Evolutionary conservation across 2,888 invertebrate species (phyloP), one percentile per base, ranked within the genome.

Genomic region (Clistopyga incitator): DNA sequence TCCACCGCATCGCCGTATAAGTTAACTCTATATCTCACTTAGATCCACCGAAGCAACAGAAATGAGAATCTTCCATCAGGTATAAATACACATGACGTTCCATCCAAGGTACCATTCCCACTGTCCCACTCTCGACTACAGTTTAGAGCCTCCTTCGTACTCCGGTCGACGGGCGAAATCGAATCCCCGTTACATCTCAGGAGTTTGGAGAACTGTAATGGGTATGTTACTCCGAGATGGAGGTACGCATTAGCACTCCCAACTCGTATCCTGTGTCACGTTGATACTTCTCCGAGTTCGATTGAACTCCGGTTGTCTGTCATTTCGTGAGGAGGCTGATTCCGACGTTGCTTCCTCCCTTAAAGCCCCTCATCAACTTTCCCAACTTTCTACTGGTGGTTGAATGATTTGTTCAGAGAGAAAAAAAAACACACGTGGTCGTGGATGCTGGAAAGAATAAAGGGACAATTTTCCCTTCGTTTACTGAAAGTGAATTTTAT

Each of bases 1-100:
- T 38, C 34, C 54, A 71, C 8, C 45, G 20, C 42, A 59, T 3
- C 29, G 29, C 45, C 65, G 38, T 45, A 20, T 54, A 42, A 42
- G 67, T 67, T 78, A 82, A 78, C 67, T 64, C 23, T 82, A 78
- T 67, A 61, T 75, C 23, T 72, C 34, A 25, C 68, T 20, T 20
- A 18, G 70, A 56, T 61, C 25, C 59, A 47, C 42, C 20, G 38
- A 38, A 65, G 15, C 65, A 64, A 23, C 65, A 45, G 54, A 71
- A 64, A 67, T 34, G 67, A 29, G 67, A 78, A 78, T 70, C 67
- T 59, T 52, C 61, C 74, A 78, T 50, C 61, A 56, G 74, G 50
- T 18, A 61, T 64, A 47, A 50, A 64, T 54, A 74, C 54, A 54
- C 20, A 38, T 29, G 70, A 78, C 68, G 50, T 70, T 61, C 15